Percentiles rank a stretch among this genome's conserved stretches.
Evolutionary conservation across 2,888 invertebrate genomes (phyloP).

Genomic region (Thereva unica): DNA sequence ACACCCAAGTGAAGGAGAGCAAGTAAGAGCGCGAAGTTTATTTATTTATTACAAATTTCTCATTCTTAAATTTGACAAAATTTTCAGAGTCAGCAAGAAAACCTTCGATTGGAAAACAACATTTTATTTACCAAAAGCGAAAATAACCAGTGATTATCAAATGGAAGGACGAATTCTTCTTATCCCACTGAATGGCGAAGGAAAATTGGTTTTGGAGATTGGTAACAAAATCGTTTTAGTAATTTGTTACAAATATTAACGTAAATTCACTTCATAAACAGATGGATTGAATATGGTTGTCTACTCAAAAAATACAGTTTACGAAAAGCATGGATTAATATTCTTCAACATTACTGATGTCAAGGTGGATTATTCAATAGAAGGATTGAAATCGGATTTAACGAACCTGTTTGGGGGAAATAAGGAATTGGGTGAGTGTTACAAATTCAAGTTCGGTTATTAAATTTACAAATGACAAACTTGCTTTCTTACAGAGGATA

Average conservation of each 20-base stretch:
- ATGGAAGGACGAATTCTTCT: constrained; percentile 69
- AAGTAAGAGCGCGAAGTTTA: constrained; percentile 58
- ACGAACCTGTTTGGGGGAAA: constrained; percentile 74
- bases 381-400: constrained; percentile 66
- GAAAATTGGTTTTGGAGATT: constrained; percentile 65
- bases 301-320: constrained; percentile 65
- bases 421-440: constrained; percentile 66
- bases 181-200: constrained; percentile 68
- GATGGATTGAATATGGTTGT: constrained; percentile 68
- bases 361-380: constrained; percentile 69
- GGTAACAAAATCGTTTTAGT: constrained; percentile 57
- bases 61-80: background rate
- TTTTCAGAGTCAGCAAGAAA: constrained; percentile 12
- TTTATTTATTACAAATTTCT: background rate
- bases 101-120: constrained; percentile 5
- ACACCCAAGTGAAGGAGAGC: constrained; percentile 67
- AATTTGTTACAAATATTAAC: background rate
- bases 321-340: constrained; percentile 65
- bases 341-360: constrained; percentile 71
- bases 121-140: no score
- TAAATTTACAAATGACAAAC: constrained; percentile 7
- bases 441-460: background rate
- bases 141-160: constrained; percentile 63
- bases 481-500: constrained; percentile 63
- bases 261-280: constrained; percentile 52